Evolutionary conservation across 1,140 invertebrate genomes (phyloP).

Genomic region (Halictus rubicundus): DNA sequence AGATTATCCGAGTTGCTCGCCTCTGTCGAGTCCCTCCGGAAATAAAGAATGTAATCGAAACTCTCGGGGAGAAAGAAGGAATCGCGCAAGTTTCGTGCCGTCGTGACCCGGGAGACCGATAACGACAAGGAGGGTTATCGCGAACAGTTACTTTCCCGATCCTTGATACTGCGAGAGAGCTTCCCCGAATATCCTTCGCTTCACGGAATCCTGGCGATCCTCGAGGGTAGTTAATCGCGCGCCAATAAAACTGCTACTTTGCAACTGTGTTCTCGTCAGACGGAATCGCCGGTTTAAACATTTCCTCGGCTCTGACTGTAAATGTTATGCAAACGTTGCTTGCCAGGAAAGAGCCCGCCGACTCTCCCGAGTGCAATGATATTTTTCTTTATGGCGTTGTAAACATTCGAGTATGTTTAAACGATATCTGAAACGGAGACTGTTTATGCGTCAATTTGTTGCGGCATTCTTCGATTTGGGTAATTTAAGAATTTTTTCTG

Average conservation of each 20-base stretch:
- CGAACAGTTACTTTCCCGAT: background rate
- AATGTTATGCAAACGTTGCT: no score
- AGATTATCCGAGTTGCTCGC: background rate
- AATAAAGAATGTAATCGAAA: background rate
- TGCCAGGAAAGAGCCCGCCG: no score
- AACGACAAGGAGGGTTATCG: background rate
- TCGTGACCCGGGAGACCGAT: background rate
- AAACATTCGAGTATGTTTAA: no score
- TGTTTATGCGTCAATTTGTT: no score
- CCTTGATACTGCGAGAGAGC: background rate
- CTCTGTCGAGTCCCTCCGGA: background rate
- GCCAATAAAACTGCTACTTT: background rate
- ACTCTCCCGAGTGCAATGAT: no score
- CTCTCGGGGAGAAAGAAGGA: background rate
- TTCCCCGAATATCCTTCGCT: background rate
- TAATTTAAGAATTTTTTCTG: no score
- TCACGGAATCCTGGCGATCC: background rate
- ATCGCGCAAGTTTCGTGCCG: background rate
- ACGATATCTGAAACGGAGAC: no score
- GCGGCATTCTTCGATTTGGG: no score
- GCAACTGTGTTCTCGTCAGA: background rate
- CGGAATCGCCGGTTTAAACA: slow-evolving; percentile 16
- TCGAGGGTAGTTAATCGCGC: slow-evolving; percentile 9
- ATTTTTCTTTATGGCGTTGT: no score
- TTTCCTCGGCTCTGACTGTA: background rate